phyloP scores from a whole-genome alignment of 2,888 invertebrate genomes.

The Athetis lepigone region DNA sequence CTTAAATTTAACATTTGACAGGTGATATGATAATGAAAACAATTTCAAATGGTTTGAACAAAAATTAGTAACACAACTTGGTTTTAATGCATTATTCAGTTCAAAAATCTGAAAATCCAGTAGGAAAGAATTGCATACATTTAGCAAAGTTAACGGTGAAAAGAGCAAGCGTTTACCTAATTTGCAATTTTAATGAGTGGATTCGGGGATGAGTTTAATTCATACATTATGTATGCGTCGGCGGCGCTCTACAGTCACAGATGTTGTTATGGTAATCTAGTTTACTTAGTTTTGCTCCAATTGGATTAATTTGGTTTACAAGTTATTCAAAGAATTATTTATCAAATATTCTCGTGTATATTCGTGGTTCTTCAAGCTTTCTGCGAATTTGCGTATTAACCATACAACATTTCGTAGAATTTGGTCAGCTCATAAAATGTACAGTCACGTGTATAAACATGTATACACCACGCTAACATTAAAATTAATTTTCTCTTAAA shows the following conservation, averaged over 20 bases:
- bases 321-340: background rate
- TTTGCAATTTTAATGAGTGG: constrained; percentile 70
- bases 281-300: constrained; percentile 43
- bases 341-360: background rate
- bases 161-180: constrained; percentile 45
- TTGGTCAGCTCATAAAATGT: too few relatives aligned
- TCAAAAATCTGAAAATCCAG: background rate
- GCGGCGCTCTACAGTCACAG: constrained; percentile 47
- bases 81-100: too few relatives aligned
- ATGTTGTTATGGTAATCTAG: constrained; percentile 55
- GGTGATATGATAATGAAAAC: too few relatives aligned
- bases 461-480: too few relatives aligned
- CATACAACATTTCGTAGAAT: too few relatives aligned
- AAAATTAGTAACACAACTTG: too few relatives aligned
- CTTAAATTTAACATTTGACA: too few relatives aligned
- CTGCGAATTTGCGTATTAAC: too few relatives aligned
- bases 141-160: constrained; percentile 29
- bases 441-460: too few relatives aligned
- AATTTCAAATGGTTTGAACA: too few relatives aligned
- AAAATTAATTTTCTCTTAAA: too few relatives aligned
- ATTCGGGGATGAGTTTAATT: constrained; percentile 58
- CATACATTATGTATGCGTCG: constrained; percentile 73
- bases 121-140: background rate
- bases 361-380: background rate
- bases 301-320: constrained; percentile 14